Evolutionary conservation across 2,113 vertebrate species (phyloP).

Genomic region (Nycticorax nycticorax): DNA sequence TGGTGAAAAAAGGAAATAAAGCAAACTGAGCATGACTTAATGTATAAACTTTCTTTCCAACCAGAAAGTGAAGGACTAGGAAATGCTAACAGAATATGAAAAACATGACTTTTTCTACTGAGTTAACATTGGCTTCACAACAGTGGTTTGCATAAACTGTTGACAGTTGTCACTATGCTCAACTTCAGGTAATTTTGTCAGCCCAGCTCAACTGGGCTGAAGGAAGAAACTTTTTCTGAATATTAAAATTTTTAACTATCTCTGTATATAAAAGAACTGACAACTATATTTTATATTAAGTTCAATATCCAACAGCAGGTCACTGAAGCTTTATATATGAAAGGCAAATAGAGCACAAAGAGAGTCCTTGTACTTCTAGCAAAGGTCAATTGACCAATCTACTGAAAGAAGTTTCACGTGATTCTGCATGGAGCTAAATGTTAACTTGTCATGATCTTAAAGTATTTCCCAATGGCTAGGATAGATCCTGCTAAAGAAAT

Average conservation of each 20-base stretch:
- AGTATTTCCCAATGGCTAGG: background rate
- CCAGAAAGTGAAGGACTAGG: background rate
- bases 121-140: background rate
- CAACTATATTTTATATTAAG: constrained; percentile 1
- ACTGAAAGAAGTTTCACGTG: background rate
- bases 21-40: background rate
- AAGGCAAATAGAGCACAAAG: background rate
- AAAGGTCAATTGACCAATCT: background rate
- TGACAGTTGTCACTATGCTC: background rate
- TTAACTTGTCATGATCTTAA: background rate
- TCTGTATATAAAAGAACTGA: background rate
- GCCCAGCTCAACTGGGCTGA: constrained; percentile 29
- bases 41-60: background rate
- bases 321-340: background rate
- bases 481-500: background rate
- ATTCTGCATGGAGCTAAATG: background rate
- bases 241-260: background rate
- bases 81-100: constrained; percentile 14
- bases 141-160: background rate
- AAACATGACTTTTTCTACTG: constrained; percentile 13
- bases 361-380: background rate
- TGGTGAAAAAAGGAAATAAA: background rate
- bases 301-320: background rate
- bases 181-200: constrained; percentile 49
- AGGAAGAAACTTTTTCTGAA: constrained; percentile 34